Evolutionary conservation across 2,888 invertebrate genomes (phyloP).

Genomic region (Omphaloscelis lunosa): DNA sequence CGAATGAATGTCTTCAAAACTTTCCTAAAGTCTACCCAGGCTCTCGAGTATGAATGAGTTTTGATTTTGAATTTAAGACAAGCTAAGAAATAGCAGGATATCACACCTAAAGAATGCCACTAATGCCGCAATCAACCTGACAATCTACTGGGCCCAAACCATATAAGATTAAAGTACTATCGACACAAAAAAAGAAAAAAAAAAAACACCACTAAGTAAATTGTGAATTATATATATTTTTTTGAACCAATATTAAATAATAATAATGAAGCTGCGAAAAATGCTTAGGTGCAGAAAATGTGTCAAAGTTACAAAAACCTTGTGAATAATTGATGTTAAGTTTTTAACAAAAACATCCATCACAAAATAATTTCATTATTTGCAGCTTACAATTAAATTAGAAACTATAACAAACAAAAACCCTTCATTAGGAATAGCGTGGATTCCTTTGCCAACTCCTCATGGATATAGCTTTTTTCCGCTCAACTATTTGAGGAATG

Average conservation of each 20-base stretch:
- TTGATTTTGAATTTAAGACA: background rate
- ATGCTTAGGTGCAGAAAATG: background rate
- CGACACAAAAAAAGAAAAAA: background rate
- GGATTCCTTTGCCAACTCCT: slow-evolving; percentile 36
- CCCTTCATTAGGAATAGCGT: slow-evolving; percentile 45
- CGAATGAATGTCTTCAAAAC: background rate
- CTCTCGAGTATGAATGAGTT: background rate
- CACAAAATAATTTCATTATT: slow-evolving; percentile 13
- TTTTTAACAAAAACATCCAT: slow-evolving; percentile 4
- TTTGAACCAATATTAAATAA: too few species aligned
- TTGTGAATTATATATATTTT: background rate
- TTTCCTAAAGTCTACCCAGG: background rate
- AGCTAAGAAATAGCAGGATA: background rate
- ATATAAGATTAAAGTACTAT: background rate
- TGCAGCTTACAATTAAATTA: slow-evolving; percentile 41
- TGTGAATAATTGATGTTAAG: background rate
- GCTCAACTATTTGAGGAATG: slow-evolving; percentile 34
- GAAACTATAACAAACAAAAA: slow-evolving; percentile 24
- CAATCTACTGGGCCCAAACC: background rate
- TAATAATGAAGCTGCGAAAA: background rate
- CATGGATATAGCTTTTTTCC: slow-evolving; percentile 53
- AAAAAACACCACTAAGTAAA: background rate
- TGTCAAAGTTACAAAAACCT: background rate
- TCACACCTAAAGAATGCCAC: background rate
- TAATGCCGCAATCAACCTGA: background rate